A percentile compares a stretch with the other conserved stretches of the same genome.
These are phyloP conservation scores for Neotoma lepida DNA, from an alignment of 2,113 vertebrate species.

Conservation along the genomic window DNA sequence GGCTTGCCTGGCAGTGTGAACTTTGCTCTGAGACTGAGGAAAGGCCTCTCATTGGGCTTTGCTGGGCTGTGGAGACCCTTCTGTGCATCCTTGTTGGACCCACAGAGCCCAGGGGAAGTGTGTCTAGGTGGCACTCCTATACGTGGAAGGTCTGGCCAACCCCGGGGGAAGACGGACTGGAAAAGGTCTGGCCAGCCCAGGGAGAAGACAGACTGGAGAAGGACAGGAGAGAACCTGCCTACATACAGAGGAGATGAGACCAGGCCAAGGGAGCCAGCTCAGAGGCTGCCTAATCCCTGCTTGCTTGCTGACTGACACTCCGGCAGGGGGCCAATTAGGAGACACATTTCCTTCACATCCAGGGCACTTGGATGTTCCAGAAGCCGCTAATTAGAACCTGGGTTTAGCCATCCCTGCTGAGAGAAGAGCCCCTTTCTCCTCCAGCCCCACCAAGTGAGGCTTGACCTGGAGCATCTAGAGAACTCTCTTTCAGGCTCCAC, in stretches of 20 bases:
- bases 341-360: constrained; percentile 76
- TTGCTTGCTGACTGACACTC: constrained; percentile 76
- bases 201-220: not conserved
- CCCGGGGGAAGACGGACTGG: not conserved
- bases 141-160: not conserved
- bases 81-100: not conserved
- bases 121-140: not conserved
- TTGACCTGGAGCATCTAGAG: not conserved
- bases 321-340: constrained; percentile 85
- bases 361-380: constrained; percentile 77
- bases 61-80: not conserved
- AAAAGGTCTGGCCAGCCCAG: not conserved
- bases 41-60: not conserved
- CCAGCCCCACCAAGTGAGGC: constrained; percentile 49
- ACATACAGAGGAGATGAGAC: not conserved
- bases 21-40: not conserved
- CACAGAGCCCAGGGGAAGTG: too few species aligned
- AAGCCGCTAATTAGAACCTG: constrained; percentile 83
- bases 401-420: constrained; percentile 70
- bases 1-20: not conserved
- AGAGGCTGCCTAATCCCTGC: constrained; percentile 68
- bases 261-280: constrained; percentile 53
- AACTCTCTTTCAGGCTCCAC: accelerated
- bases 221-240: not conserved
- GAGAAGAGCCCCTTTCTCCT: not conserved